A percentile compares a stretch with the other conserved stretches of the same genome.
These are phyloP conservation scores for Amia ocellicauda DNA, from an alignment of 2,113 vertebrate genomes.

Conservation along the genomic window DNA sequence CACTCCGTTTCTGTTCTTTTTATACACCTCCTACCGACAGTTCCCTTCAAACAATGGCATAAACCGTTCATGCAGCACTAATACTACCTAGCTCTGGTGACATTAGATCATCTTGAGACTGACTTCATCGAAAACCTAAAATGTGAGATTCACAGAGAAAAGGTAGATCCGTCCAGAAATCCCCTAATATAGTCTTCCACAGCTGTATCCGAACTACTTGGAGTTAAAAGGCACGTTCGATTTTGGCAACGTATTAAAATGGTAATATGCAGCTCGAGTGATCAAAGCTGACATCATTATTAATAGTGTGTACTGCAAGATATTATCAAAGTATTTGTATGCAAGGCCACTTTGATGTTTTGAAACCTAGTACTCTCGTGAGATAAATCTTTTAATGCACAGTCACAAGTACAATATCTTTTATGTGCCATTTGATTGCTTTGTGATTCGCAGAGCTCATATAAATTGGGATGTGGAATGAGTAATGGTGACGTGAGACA, in stretches of 20 bases:
- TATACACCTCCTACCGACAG: constrained; percentile 1
- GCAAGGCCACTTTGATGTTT: constrained; percentile 10
- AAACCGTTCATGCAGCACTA: too few species aligned
- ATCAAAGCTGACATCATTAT: constrained; percentile 6
- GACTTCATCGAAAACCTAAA: too few species aligned
- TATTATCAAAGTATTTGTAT: constrained; percentile 15
- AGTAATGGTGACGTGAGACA: constrained; percentile 2
- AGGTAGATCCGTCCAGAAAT: neutral
- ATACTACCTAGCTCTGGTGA: too few species aligned
- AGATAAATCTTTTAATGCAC: constrained; percentile 17
- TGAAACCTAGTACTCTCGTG: constrained; percentile 6
- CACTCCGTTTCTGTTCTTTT: neutral
- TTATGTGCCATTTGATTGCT: constrained; percentile 20
- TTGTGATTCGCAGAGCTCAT: constrained; percentile 9
- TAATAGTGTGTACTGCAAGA: constrained; percentile 1
- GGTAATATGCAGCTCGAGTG: constrained; percentile 7
- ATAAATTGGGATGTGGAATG: constrained; percentile 4
- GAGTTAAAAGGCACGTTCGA: constrained; percentile 8
- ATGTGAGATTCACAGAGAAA: too few species aligned
- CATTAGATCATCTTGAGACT: neutral
- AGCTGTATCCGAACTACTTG: constrained; percentile 3
- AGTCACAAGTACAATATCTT: constrained; percentile 15
- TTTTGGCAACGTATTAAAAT: constrained; percentile 18
- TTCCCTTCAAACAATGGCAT: constrained; percentile 4
- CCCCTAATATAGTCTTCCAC: neutral